Conservation (phyloP, 2,113 vertebrate genomes). For the Thermophis baileyi region DNA sequence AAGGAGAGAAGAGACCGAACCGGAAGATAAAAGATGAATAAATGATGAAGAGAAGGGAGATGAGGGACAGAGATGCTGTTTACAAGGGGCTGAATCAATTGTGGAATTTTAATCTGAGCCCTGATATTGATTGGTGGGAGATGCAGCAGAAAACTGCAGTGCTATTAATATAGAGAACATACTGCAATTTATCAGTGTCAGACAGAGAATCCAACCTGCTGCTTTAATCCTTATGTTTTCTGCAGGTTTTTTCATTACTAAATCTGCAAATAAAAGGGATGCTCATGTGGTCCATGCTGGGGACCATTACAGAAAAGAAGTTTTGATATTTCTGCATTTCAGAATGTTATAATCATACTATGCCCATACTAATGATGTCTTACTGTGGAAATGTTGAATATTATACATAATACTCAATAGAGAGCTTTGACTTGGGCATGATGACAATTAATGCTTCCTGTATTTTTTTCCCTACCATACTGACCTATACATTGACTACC, state of each 20-base stretch:
- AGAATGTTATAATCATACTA: background rate
- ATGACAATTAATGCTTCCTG: background rate
- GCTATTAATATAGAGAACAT: conserved; percentile 49
- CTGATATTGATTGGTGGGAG: conserved; percentile 14
- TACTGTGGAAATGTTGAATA: background rate
- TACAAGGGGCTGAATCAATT: background rate
- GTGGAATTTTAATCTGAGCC: background rate
- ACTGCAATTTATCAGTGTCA: conserved; percentile 29
- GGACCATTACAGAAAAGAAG: background rate
- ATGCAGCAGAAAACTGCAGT: conserved; percentile 28
- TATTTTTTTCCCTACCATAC: background rate
- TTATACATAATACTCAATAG: background rate
- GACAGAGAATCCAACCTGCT: conserved; percentile 22
- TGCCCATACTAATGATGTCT: background rate
- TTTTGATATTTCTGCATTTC: background rate
- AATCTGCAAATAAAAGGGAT: background rate
- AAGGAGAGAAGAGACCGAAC: background rate
- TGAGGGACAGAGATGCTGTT: background rate
- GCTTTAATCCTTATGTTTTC: conserved; percentile 5
- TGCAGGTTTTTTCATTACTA: background rate
- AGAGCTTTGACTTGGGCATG: background rate
- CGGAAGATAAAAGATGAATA: background rate
- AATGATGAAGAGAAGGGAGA: background rate
- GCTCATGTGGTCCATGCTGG: background rate
- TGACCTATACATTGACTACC: too few species aligned